Evolutionary conservation across 2,113 vertebrate species (phyloP).

Genomic region (Phrynosoma blainvillii): DNA sequence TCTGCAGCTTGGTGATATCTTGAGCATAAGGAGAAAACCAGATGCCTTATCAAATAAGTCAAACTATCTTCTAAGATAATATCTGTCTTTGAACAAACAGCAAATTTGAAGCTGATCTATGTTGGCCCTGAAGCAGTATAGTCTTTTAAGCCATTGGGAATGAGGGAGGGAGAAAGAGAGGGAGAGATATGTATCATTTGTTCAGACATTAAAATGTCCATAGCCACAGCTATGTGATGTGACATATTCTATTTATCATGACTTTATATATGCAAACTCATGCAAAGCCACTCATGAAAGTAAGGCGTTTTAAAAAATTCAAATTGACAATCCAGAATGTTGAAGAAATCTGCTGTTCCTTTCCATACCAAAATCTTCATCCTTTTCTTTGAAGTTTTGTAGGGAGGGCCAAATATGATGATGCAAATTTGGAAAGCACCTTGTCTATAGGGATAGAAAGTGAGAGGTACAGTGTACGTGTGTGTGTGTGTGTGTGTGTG

Average conservation of each 20-base stretch:
- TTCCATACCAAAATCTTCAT: neutral
- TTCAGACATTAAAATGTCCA: neutral
- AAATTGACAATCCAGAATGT: conserved; percentile 11
- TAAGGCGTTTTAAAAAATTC: conserved; percentile 24
- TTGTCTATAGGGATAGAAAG: no score
- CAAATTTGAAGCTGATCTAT: neutral
- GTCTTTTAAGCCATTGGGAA: neutral
- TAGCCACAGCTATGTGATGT: neutral
- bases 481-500: no score
- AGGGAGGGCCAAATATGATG: neutral
- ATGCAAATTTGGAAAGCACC: neutral
- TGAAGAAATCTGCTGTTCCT: neutral
- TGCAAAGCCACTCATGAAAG: neutral
- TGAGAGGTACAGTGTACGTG: no score
- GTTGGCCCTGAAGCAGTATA: conserved; percentile 35
- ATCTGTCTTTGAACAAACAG: neutral
- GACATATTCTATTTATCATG: conserved; percentile 32
- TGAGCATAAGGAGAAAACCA: conserved; percentile 25
- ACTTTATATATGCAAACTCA: conserved; percentile 24
- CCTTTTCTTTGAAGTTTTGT: neutral
- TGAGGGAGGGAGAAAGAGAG: neutral
- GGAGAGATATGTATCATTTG: conserved; percentile 29
- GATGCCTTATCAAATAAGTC: neutral
- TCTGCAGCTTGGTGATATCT: neutral
- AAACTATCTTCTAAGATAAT: neutral